Evolutionary conservation across 2,888 invertebrate genomes (phyloP), one percentile per base, ranked within the genome.

Genomic region (Cephus spinipes): DNA sequence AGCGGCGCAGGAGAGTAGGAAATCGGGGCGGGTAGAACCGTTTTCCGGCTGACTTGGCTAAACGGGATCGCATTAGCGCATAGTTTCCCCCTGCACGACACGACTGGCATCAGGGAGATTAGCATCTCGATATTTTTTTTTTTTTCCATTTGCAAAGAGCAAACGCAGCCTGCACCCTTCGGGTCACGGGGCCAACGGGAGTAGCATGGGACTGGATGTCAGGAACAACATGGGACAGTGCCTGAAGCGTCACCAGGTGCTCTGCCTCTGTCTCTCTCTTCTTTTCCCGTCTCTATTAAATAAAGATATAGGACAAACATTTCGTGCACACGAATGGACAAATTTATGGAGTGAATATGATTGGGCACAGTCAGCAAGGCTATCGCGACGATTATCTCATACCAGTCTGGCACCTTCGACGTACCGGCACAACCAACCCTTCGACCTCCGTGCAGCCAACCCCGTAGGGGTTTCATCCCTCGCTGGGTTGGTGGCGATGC

Each of bases 1-100:
- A 71, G 71, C 32, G 9, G 31, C 15, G 30, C 76, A 80, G 80
- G 81, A 78, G 76, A 78, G 68, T 71, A 75, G 85, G 81, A 87
- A 86, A 88, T 81, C 83, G 84, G 86, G 86, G 86, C 89, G 89
- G 87, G 88, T 88, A 30, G 89, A 87, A 88, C 89, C 91, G 90
- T 89, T 91, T 91, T 91, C 90, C 91, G 90, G 89, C 80, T 90
- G 90, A 91, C 91, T 91, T 91, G 89, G 85, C 90, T 90, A 90
- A 90, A 90, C 89, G 88, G 90, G 90, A 90, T 90, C 87, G 90
- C 89, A 90, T 90, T 90, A 90, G 89, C 88, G 86, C 89, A 85
- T 87, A 87, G 84, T 87, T 87, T 84, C 82, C 77, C 82, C 87
- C 88, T 85, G 68, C 36, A 34, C 71, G 85, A 81, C 69, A 32